phyloP scores from a whole-genome alignment of 2,888 invertebrate species.

The Ptychoptera albimana region DNA sequence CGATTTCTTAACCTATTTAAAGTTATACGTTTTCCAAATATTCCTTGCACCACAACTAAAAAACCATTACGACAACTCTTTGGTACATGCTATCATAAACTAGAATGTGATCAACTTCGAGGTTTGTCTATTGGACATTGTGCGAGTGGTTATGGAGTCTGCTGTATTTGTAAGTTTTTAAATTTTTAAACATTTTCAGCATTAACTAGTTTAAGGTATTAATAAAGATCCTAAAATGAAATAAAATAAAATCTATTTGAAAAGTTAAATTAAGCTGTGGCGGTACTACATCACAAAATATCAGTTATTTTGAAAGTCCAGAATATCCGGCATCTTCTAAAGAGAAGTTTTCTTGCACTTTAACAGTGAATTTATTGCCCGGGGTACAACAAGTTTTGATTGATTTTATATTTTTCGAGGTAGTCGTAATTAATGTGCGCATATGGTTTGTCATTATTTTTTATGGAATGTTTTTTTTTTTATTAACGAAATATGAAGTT shows the following conservation, averaged over 20 bases:
- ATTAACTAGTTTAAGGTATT: background rate
- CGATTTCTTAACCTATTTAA: slow-evolving; percentile 52
- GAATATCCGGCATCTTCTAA: slow-evolving; percentile 43
- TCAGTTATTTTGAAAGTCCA: slow-evolving; percentile 58
- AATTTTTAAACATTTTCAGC: too few species aligned
- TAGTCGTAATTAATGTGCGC: too few species aligned
- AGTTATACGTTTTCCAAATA: slow-evolving; percentile 52
- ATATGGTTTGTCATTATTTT: too few species aligned
- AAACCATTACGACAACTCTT: slow-evolving; percentile 38
- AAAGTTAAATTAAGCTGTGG: slow-evolving; percentile 49
- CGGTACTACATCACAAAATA: slow-evolving; percentile 39
- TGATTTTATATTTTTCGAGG: slow-evolving; percentile 55
- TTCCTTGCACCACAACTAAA: slow-evolving; percentile 33
- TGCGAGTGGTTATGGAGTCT: slow-evolving; percentile 56
- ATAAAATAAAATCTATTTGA: background rate
- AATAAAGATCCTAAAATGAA: background rate
- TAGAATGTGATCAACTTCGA: slow-evolving; percentile 45
- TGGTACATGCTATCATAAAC: slow-evolving; percentile 52
- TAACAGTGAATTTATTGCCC: slow-evolving; percentile 40
- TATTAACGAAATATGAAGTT: slow-evolving; percentile 25
- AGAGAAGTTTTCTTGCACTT: slow-evolving; percentile 44
- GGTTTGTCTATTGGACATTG: slow-evolving; percentile 50
- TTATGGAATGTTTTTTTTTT: background rate
- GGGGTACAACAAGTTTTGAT: slow-evolving; percentile 50
- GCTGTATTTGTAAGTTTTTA: slow-evolving; percentile 57